Evolutionary conservation across 2,797 vertebrate genomes (phyloP).

Genomic region (Pantherophis alleghaniensis): DNA sequence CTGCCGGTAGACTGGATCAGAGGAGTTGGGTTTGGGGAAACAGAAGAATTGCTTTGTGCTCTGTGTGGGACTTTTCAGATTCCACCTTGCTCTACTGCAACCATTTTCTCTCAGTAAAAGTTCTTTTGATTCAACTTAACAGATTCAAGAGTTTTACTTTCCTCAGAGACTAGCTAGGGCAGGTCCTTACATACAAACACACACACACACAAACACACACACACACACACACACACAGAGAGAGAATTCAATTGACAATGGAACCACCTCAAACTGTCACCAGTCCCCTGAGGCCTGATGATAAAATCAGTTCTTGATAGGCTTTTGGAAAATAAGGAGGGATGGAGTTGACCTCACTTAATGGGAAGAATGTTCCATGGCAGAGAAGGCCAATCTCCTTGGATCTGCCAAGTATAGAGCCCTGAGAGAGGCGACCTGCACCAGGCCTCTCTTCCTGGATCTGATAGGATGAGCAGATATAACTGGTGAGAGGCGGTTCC

Average conservation of each 20-base stretch:
- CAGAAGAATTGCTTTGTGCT: too few relatives aligned
- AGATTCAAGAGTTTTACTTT: too few relatives aligned
- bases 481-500: neutral
- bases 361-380: neutral
- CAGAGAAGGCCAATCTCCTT: neutral
- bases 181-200: too few relatives aligned
- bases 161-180: too few relatives aligned
- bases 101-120: too few relatives aligned
- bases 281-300: neutral
- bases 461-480: neutral
- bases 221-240: too few relatives aligned
- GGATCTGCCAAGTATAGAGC: neutral
- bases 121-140: too few relatives aligned
- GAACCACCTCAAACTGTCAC: neutral
- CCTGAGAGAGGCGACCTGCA: neutral
- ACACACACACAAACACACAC: neutral
- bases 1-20: too few relatives aligned
- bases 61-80: too few relatives aligned
- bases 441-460: neutral
- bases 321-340: neutral
- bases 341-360: neutral
- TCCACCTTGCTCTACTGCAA: too few relatives aligned
- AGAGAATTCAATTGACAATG: neutral
- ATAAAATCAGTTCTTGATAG: neutral
- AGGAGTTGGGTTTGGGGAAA: too few relatives aligned